phyloP scores from a whole-genome alignment of 1,140 invertebrate genomes.

The Drosophila malerkotliana region DNA sequence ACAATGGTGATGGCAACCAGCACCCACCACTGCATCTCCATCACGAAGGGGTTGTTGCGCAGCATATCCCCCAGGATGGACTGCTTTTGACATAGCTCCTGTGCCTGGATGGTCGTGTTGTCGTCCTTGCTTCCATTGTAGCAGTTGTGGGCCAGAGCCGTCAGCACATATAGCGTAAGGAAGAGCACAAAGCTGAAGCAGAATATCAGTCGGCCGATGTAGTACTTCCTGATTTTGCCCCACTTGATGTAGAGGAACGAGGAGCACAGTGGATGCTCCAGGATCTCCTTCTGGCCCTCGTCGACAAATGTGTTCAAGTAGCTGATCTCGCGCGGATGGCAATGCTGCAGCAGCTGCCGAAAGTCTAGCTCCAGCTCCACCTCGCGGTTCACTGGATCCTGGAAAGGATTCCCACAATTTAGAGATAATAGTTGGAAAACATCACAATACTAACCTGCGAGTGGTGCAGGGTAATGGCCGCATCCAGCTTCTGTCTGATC shows the following conservation, averaged over 20 bases:
- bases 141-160: slow-evolving; percentile 90
- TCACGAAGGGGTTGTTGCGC: slow-evolving; percentile 88
- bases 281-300: slow-evolving; percentile 92
- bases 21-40: slow-evolving; percentile 92
- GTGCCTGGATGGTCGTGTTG: slow-evolving; percentile 88
- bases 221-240: slow-evolving; percentile 95
- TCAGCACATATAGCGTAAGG: slow-evolving; percentile 90
- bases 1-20: slow-evolving; percentile 89
- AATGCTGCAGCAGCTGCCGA: slow-evolving; percentile 90
- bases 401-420: neutral
- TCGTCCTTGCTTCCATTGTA: slow-evolving; percentile 90
- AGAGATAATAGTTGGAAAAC: neutral
- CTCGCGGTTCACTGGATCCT: slow-evolving; percentile 90
- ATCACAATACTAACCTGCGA: slow-evolving; percentile 83
- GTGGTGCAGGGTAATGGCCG: slow-evolving; percentile 91
- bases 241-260: slow-evolving; percentile 94
- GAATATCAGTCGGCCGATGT: slow-evolving; percentile 90
- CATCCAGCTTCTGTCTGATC: slow-evolving; percentile 90
- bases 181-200: slow-evolving; percentile 92
- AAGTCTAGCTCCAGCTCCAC: slow-evolving; percentile 93
- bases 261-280: slow-evolving; percentile 92
- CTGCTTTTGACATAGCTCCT: slow-evolving; percentile 89
- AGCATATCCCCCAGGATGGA: slow-evolving; percentile 89
- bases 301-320: slow-evolving; percentile 93
- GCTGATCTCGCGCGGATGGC: slow-evolving; percentile 91